Percentiles rank a stretch among this genome's conserved stretches.
phyloP scores from a whole-genome alignment of 2,888 invertebrate genomes.

The Incurvaria masculella region DNA sequence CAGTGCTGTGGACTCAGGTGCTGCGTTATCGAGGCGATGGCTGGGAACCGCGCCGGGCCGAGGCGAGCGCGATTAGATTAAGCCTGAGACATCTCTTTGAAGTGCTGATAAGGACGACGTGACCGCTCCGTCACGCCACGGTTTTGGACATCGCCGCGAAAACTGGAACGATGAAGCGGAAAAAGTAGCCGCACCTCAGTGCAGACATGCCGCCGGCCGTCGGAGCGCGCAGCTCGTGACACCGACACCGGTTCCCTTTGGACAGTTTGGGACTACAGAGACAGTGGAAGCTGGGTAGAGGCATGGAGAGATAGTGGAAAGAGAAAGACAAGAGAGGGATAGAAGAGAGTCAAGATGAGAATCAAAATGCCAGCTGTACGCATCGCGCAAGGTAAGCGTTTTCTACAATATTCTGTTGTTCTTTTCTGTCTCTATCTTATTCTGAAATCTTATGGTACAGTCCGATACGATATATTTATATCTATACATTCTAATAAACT shows the following conservation, averaged over 20 bases:
- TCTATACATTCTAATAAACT: no score
- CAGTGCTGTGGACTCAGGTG: background rate
- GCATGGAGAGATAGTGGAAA: constrained; percentile 27
- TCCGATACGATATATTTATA: no score
- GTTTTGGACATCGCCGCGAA: constrained; percentile 18
- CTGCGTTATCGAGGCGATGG: background rate
- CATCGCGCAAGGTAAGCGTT: constrained; percentile 88
- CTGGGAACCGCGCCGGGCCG: background rate
- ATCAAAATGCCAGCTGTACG: constrained; percentile 97
- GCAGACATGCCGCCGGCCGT: no score
- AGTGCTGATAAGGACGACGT: constrained; percentile 47
- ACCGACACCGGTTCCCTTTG: no score
- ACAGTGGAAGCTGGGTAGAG: no score
- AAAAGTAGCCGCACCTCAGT: constrained; percentile 35
- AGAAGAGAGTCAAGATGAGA: constrained; percentile 82
- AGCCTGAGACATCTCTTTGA: constrained; percentile 39
- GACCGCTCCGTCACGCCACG: constrained; percentile 39
- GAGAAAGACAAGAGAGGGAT: constrained; percentile 35
- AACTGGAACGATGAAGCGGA: constrained; percentile 39
- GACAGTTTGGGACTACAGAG: no score
- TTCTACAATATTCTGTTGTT: constrained; percentile 1
- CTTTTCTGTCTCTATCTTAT: no score
- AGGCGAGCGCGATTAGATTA: constrained; percentile 48
- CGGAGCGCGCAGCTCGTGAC: no score
- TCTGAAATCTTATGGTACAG: no score